Percentiles rank a stretch among this genome's conserved stretches.
phyloP scores from a whole-genome alignment of 2,888 invertebrate species.

The Petrolisthes cinctipes region DNA sequence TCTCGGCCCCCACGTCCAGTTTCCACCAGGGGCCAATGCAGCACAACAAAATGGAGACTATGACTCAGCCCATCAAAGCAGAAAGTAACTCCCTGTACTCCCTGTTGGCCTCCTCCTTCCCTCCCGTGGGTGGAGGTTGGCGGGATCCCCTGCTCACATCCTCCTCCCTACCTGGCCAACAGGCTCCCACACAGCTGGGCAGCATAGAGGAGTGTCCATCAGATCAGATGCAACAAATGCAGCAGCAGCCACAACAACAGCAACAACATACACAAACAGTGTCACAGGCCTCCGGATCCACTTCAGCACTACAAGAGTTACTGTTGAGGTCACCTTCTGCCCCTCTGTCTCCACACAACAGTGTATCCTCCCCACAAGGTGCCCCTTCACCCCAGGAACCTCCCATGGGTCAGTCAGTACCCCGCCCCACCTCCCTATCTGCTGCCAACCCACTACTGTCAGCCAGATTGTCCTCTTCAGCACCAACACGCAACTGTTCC shows the following conservation, averaged over 20 bases:
- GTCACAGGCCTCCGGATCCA: constrained; percentile 29
- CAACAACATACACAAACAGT: constrained; percentile 17
- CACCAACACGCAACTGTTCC: constrained; percentile 78
- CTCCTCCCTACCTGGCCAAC: constrained; percentile 51
- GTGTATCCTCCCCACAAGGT: constrained; percentile 46
- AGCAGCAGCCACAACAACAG: constrained; percentile 40
- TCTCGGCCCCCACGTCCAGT: not conserved
- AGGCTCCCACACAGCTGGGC: constrained; percentile 33
- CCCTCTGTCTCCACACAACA: constrained; percentile 56
- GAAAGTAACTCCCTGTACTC: constrained; percentile 56
- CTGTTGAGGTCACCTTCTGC: constrained; percentile 48
- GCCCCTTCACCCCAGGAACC: constrained; percentile 49
- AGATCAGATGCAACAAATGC: constrained; percentile 37
- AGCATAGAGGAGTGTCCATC: constrained; percentile 54
- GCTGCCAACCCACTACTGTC: constrained; percentile 69
- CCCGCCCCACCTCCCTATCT: constrained; percentile 59
- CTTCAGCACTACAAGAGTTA: constrained; percentile 54
- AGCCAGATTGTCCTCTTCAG: constrained; percentile 85
- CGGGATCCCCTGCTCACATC: constrained; percentile 57
- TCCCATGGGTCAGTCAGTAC: constrained; percentile 61
- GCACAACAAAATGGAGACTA: not conserved
- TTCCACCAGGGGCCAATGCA: not conserved
- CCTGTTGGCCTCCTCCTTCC: constrained; percentile 60
- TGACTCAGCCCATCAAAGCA: constrained; percentile 52
- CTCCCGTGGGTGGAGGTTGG: constrained; percentile 62